Evolutionary conservation across 2,888 invertebrate genomes (phyloP).

Genomic region (Tetrapedia diversipes): DNA sequence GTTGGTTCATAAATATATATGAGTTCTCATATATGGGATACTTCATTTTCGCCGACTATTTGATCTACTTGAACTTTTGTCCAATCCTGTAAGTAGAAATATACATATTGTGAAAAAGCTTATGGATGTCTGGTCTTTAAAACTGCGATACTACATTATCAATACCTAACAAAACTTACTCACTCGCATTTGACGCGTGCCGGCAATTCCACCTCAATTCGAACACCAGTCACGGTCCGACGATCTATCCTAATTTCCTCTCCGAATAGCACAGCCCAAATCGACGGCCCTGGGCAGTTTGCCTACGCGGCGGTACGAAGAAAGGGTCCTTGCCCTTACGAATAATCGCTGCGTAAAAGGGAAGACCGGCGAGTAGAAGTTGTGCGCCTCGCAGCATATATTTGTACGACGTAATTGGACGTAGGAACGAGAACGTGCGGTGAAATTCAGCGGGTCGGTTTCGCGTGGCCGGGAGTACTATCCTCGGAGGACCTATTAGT

Average conservation of each 20-base stretch:
- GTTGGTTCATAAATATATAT: too few relatives aligned
- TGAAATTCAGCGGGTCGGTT: slow-evolving; percentile 54
- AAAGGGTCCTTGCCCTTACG: slow-evolving; percentile 12
- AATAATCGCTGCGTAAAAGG: slow-evolving; percentile 41
- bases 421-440: slow-evolving; percentile 61
- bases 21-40: too few relatives aligned
- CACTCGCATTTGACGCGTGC: too few relatives aligned
- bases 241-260: slow-evolving; percentile 67
- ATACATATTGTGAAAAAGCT: too few relatives aligned
- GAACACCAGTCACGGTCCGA: slow-evolving; percentile 48
- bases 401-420: slow-evolving; percentile 65
- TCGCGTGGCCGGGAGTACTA: slow-evolving; percentile 54
- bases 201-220: too few relatives aligned
- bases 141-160: too few relatives aligned
- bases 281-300: slow-evolving; percentile 60
- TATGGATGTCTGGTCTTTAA: too few relatives aligned
- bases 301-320: slow-evolving; percentile 61
- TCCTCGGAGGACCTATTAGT: slow-evolving; percentile 69
- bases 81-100: too few relatives aligned
- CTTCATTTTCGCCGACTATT: too few relatives aligned
- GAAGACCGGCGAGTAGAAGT: slow-evolving; percentile 34
- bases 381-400: slow-evolving; percentile 26
- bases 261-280: slow-evolving; percentile 44
- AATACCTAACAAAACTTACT: too few relatives aligned
- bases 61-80: too few relatives aligned